These are phyloP conservation scores for Toxonevra muliebris DNA, from an alignment of 2,888 invertebrate species.

Conservation along the genomic window DNA sequence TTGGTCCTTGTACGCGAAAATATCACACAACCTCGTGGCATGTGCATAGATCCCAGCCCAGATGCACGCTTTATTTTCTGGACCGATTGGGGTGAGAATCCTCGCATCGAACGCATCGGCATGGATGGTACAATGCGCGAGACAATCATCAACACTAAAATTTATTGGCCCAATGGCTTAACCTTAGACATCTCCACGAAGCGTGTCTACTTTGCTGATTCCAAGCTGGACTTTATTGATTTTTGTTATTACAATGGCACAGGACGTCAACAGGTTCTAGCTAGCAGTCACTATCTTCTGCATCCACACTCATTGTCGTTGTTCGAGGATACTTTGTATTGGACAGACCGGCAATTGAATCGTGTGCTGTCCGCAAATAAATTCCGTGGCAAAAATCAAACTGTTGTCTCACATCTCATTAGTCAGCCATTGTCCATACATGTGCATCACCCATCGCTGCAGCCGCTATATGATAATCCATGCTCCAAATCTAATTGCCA, in stretches of 20 bases:
- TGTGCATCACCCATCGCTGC: constrained; percentile 93
- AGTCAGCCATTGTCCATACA: constrained; percentile 95
- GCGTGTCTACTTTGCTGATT: constrained; percentile 96
- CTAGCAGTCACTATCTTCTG: constrained; percentile 88
- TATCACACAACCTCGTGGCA: constrained; percentile 94
- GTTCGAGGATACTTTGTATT: constrained; percentile 96
- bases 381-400: constrained; percentile 89
- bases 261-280: constrained; percentile 86
- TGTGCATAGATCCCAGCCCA: constrained; percentile 94
- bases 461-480: constrained; percentile 81
- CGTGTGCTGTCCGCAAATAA: constrained; percentile 91
- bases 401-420: constrained; percentile 92
- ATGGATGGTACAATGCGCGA: constrained; percentile 92
- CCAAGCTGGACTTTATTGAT: constrained; percentile 96
- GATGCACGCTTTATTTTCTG: constrained; percentile 91
- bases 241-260: constrained; percentile 97
- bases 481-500: constrained; percentile 81
- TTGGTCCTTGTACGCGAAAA: constrained; percentile 91
- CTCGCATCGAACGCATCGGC: constrained; percentile 92
- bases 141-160: constrained; percentile 89
- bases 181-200: constrained; percentile 93
- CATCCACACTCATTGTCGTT: constrained; percentile 95
- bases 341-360: constrained; percentile 95
- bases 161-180: constrained; percentile 99
- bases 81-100: constrained; percentile 99